Conservation (phyloP, 2,113 vertebrate genomes). For the Lanius ludovicianus region DNA sequence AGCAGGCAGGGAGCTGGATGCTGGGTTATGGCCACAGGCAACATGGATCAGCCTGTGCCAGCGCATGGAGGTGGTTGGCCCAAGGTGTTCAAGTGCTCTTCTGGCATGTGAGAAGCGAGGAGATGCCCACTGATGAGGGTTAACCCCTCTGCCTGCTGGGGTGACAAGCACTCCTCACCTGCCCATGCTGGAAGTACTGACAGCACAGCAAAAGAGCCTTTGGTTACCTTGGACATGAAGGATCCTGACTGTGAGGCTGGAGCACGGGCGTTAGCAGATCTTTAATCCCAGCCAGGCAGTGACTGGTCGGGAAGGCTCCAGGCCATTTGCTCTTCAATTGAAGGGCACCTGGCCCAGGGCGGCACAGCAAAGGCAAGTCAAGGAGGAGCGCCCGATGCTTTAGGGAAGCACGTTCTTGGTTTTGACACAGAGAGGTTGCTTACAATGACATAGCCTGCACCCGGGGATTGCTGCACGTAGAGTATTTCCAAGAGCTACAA, state of each 20-base stretch:
- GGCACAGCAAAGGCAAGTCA: background rate
- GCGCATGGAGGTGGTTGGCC: rapidly evolving
- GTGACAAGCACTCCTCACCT: background rate
- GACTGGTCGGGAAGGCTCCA: background rate
- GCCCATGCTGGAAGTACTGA: background rate
- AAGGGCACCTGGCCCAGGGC: background rate
- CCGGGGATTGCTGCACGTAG: background rate
- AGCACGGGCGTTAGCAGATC: background rate
- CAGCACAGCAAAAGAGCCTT: background rate
- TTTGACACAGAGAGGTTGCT: background rate
- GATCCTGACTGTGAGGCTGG: background rate
- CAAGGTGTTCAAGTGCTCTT: background rate
- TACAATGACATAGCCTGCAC: rapidly evolving
- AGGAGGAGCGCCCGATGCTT: background rate
- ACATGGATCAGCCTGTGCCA: background rate
- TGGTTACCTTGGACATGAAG: background rate
- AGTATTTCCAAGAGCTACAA: background rate
- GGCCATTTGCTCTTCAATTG: background rate
- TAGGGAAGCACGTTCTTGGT: background rate
- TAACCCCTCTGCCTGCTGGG: background rate
- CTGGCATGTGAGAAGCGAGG: rapidly evolving
- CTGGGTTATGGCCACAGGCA: rapidly evolving
- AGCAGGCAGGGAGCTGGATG: background rate
- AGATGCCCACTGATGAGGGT: background rate
- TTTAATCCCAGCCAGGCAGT: background rate